Conservation (phyloP, 1,140 invertebrate genomes). For the Orius insidiosus region DNA sequence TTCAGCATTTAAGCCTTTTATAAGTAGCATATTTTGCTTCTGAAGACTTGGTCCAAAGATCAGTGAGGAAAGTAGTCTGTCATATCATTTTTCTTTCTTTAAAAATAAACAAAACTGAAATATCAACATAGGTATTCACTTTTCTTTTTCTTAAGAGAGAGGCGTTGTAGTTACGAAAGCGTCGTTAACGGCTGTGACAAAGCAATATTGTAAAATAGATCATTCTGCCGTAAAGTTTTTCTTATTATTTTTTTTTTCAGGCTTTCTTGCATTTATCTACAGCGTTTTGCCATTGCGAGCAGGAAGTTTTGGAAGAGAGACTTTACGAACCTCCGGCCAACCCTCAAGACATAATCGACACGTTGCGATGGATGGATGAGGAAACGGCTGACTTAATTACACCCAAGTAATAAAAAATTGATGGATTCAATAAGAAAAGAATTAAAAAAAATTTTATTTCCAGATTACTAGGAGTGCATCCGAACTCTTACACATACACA, state of each 20-base stretch:
- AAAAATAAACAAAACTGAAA: no score
- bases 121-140: no score
- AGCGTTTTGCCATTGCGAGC: slow-evolving; percentile 55
- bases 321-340: slow-evolving; percentile 45
- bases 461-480: slow-evolving; percentile 28
- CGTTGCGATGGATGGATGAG: slow-evolving; percentile 51
- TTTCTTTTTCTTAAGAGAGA: no score
- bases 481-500: slow-evolving; percentile 36
- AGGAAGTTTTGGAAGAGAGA: slow-evolving; percentile 44
- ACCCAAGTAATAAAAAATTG: slow-evolving; percentile 29
- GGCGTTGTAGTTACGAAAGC: no score
- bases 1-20: no score
- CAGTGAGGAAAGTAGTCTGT: no score
- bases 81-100: no score
- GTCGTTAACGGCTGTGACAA: no score
- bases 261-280: slow-evolving; percentile 52
- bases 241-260: slow-evolving; percentile 13
- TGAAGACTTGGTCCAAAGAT: no score
- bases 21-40: no score
- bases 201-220: no score
- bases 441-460: background rate
- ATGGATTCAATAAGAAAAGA: no score
- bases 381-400: slow-evolving; percentile 45
- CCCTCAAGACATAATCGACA: slow-evolving; percentile 47
- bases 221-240: background rate